A percentile compares a stretch with the other conserved stretches of the same genome.
Conservation (phyloP, 2,888 invertebrate species). For the Osmoderma eremita region DNA sequence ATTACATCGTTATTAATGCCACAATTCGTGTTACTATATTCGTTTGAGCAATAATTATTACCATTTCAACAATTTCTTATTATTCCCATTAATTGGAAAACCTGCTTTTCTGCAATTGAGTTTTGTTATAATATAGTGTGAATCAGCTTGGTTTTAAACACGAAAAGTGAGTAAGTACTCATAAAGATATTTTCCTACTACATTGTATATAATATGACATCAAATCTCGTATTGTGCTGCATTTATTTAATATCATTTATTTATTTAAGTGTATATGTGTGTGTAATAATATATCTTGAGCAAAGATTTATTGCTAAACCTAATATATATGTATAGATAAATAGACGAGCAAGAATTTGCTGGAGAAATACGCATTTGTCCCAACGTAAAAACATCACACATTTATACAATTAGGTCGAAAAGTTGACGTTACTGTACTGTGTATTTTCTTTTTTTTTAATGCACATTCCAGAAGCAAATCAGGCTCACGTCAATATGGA, state of each 20-base stretch:
- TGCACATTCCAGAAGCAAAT: neutral
- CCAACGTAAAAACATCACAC: too few relatives aligned
- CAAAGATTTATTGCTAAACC: conserved; percentile 41
- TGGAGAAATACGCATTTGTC: neutral
- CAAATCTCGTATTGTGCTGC: conserved; percentile 3
- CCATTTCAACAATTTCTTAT: neutral
- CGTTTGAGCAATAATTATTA: conserved; percentile 31
- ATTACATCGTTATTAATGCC: conserved; percentile 13
- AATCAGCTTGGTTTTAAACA: too few relatives aligned
- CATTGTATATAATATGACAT: too few relatives aligned
- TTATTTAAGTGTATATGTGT: conserved; percentile 17
- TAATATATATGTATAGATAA: conserved; percentile 17
- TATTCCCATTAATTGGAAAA: neutral
- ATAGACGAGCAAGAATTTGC: conserved; percentile 6
- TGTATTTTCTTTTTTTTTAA: too few relatives aligned
- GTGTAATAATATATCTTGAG: conserved; percentile 31
- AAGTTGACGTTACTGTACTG: too few relatives aligned
- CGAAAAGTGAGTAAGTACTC: neutral
- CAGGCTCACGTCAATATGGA: conserved; percentile 1
- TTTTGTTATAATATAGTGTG: neutral
- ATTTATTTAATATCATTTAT: conserved; percentile 7
- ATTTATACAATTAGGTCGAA: too few relatives aligned
- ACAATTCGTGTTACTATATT: too few relatives aligned
- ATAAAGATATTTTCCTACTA: too few relatives aligned
- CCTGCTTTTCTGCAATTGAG: neutral